Conservation (phyloP, 2,797 vertebrate genomes). For the Triplophysa bombifrons region DNA sequence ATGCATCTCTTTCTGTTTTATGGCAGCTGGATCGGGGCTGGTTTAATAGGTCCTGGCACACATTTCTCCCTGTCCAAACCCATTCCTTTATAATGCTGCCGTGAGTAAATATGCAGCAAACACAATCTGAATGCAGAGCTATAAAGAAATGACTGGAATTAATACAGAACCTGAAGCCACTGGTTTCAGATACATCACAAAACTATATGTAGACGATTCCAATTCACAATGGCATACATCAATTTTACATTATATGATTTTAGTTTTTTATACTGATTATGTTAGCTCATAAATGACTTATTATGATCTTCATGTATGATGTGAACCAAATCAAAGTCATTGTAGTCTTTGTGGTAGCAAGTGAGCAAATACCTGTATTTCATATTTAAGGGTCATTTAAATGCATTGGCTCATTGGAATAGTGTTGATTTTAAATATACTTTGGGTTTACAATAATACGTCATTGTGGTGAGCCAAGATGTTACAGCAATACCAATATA, state of each 20-base stretch:
- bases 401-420: conserved; percentile 15
- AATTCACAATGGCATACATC: not conserved
- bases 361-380: not conserved
- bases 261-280: not conserved
- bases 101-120: conserved; percentile 31
- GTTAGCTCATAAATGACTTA: not conserved
- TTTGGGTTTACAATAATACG: not conserved
- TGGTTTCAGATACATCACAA: not conserved
- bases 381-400: conserved; percentile 43
- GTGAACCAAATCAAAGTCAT: conserved; percentile 20
- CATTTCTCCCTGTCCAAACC: conserved; percentile 28
- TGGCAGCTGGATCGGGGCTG: conserved; percentile 58
- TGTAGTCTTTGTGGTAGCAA: conserved; percentile 1
- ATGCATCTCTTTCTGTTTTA: conserved; percentile 56
- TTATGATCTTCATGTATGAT: not conserved
- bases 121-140: conserved; percentile 3
- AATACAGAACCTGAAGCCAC: not conserved
- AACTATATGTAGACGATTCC: not conserved
- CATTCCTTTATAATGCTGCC: conserved; percentile 19
- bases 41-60: conserved; percentile 41
- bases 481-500: too few relatives aligned
- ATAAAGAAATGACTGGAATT: not conserved
- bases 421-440: not conserved
- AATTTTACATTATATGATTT: conserved; percentile 15
- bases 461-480: too few relatives aligned